phyloP scores from a whole-genome alignment of 92 coral and sea anemone species.

The Actinostola sp. region DNA sequence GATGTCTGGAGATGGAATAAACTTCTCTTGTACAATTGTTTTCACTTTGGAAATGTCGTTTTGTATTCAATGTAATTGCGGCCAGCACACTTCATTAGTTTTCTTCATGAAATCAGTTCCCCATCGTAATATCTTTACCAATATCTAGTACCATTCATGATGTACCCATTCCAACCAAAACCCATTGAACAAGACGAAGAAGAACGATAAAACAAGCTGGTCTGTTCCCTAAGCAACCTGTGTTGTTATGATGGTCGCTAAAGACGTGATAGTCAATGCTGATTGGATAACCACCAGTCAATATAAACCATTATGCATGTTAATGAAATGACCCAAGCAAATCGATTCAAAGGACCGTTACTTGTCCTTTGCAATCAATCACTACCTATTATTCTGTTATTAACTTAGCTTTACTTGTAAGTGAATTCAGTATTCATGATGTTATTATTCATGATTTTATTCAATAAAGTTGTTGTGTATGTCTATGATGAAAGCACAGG shows the following conservation, averaged over 20 bases:
- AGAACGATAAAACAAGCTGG: background rate
- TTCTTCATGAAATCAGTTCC: background rate
- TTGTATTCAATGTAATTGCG: background rate
- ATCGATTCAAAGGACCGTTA: conserved; percentile 10
- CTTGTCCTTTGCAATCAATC: no score
- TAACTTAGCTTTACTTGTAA: no score
- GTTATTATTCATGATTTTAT: no score
- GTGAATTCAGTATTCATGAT: no score
- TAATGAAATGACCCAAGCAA: conserved; percentile 1
- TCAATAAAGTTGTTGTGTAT: no score
- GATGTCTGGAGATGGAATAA: no score
- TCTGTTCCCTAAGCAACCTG: background rate
- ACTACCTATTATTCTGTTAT: no score
- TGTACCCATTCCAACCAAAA: background rate
- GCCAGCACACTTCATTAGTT: conserved; percentile 11
- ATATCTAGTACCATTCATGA: background rate
- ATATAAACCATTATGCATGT: conserved; percentile 1
- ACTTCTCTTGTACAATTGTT: no score
- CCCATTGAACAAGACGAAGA: background rate
- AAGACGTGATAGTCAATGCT: background rate
- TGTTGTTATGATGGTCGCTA: conserved; percentile 6
- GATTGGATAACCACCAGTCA: background rate
- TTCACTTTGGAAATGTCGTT: background rate
- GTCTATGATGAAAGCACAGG: no score
- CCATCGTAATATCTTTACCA: background rate